Evolutionary conservation across 2,797 vertebrate genomes (phyloP).

Genomic region (Pangasius mekongensis): DNA sequence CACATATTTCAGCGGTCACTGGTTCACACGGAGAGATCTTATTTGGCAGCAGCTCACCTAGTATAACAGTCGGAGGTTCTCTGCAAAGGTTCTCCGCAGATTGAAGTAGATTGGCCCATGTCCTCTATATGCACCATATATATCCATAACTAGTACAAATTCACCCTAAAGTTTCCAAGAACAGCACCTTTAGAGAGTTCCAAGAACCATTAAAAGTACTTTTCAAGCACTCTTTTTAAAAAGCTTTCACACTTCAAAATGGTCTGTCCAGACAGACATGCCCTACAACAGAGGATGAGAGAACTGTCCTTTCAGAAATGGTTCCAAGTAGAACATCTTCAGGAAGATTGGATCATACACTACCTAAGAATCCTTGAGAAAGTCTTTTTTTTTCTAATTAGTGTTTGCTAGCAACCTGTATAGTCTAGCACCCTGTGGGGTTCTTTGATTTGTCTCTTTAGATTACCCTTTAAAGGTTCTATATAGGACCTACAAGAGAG

Average conservation of each 20-base stretch:
- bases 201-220: not conserved
- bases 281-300: not conserved
- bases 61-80: not conserved
- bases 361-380: not conserved
- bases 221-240: not conserved
- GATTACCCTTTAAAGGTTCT: not conserved
- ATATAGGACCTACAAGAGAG: not conserved
- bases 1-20: constrained; percentile 23
- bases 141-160: not conserved
- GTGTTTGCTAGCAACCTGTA: not conserved
- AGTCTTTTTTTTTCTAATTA: not conserved
- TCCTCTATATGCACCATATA: not conserved
- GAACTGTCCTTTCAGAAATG: not conserved
- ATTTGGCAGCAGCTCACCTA: not conserved
- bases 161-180: not conserved
- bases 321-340: not conserved
- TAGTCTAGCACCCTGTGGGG: not conserved
- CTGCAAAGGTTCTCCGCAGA: not conserved
- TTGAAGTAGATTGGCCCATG: not conserved
- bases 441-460: not conserved
- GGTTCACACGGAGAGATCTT: constrained; percentile 8
- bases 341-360: not conserved
- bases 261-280: not conserved
- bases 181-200: not conserved
- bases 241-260: not conserved